These are phyloP conservation scores for Knipowitschia caucasica DNA, from an alignment of 2,797 vertebrate species.

Conservation along the genomic window DNA sequence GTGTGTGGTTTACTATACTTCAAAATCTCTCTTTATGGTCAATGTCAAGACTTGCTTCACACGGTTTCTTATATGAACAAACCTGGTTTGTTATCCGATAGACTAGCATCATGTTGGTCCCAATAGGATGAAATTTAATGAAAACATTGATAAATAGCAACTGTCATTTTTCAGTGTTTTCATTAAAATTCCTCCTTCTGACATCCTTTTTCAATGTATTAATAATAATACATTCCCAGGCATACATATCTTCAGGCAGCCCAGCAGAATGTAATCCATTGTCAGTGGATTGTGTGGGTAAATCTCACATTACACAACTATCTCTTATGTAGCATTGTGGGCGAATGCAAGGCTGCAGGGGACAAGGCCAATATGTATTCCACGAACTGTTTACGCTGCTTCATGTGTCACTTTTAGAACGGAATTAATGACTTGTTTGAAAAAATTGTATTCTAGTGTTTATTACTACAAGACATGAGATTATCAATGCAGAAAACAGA, in stretches of 20 bases:
- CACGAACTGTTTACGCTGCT: background rate
- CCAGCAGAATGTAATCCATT: constrained; percentile 1
- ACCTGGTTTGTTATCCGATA: background rate
- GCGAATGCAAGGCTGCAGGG: background rate
- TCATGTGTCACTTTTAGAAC: constrained; percentile 8
- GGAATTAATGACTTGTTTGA: too few species aligned
- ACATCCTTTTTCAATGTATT: constrained; percentile 18
- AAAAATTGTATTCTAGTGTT: too few species aligned
- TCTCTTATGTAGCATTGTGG: constrained; percentile 15
- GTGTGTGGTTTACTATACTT: background rate
- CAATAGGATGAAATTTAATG: constrained; percentile 15
- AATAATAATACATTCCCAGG: constrained; percentile 22
- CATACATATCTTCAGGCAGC: constrained; percentile 21
- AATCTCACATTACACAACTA: constrained; percentile 29
- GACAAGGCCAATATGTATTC: constrained; percentile 2
- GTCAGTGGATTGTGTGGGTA: constrained; percentile 18
- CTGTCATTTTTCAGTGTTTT: too few species aligned
- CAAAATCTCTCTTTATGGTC: background rate
- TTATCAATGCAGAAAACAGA: too few species aligned
- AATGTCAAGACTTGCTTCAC: background rate
- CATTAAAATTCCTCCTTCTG: constrained; percentile 30
- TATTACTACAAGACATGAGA: too few species aligned
- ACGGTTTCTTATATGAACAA: background rate
- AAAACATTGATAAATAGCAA: constrained; percentile 15
- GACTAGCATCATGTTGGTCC: background rate